A percentile compares a stretch with the other conserved stretches of the same genome.
Conservation (phyloP, 2,113 vertebrate species). For the Alligator sinensis region DNA sequence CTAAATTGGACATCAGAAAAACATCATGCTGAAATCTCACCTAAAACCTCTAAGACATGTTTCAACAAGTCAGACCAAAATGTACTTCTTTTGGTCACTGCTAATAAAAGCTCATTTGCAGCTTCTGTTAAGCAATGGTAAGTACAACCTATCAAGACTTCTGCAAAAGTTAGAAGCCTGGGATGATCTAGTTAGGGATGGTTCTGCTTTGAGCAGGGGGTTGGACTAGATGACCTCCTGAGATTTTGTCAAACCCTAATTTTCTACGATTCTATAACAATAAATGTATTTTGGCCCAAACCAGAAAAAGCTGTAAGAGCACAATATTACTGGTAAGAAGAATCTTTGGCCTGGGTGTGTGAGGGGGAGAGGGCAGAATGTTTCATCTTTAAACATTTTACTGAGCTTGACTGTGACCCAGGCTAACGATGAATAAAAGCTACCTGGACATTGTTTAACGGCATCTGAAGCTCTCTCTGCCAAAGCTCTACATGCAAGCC, state of each 20-base stretch:
- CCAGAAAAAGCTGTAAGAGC: no score
- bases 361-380: neutral
- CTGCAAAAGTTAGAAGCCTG: neutral
- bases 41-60: neutral
- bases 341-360: neutral
- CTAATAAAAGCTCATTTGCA: neutral
- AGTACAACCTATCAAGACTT: constrained; percentile 7
- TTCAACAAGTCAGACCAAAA: neutral
- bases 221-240: no score
- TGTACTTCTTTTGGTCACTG: neutral
- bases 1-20: neutral
- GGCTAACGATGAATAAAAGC: no score
- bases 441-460: no score
- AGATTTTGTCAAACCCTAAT: no score
- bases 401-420: neutral
- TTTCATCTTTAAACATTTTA: neutral
- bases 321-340: no score
- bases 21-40: neutral
- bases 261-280: no score
- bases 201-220: no score
- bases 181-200: no score
- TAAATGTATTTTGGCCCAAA: no score
- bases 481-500: neutral
- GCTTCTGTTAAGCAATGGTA: neutral
- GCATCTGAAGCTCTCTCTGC: neutral